Base-by-base conservation (phyloP, 1,140 invertebrate genomes). In the Lepidurus couesii region DNA sequence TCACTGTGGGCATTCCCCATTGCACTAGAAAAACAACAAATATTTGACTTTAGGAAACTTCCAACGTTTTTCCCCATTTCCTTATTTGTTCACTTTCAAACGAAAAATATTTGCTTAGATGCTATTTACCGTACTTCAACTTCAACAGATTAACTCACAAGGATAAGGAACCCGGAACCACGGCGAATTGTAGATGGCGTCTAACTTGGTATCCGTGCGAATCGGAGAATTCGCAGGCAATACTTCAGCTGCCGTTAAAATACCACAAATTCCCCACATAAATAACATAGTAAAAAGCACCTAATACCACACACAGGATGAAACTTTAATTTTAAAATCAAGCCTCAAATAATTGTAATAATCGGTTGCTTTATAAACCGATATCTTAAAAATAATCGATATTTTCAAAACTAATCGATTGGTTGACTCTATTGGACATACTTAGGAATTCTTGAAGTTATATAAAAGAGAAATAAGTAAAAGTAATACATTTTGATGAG, bases 121-220 rank as follows among this genome's bases (percentile, higher is more conserved):
- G 34, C 3, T 34, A 34, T 34, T 34, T 34, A 34, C 34, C 34
- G 34, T 34, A 34, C 34, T 34, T 34, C 2, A 34, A 34, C 26
- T 34, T 34, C 26, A 34, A 34, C 26, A 2, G 34, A 34, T 34
- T 34, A 74, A 79, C 81, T 84, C 84, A 91, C 90, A 90, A 81
- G 94, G 94, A 87, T 95, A 95, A 13, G 94, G 94, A 44, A 96
- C 84, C 43, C 93, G 87, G 83, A 96, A 93, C 93, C 93, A 95
- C 0, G 90, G 89, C 0, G 93, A 90, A 81, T 91, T 88, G 26
- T 86, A 85, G 13, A 95, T 85, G 76, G 94, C 92, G 78, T 90
- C 88, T 0, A 92, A 81, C 81, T 93, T 92, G 7, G 90, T 88
- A 82, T 96, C 94, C 0, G 93, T 93, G 76, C 94, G 86, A 0